Conservation (phyloP, 2,797 vertebrate species). For the Loris lydekkerianus region DNA sequence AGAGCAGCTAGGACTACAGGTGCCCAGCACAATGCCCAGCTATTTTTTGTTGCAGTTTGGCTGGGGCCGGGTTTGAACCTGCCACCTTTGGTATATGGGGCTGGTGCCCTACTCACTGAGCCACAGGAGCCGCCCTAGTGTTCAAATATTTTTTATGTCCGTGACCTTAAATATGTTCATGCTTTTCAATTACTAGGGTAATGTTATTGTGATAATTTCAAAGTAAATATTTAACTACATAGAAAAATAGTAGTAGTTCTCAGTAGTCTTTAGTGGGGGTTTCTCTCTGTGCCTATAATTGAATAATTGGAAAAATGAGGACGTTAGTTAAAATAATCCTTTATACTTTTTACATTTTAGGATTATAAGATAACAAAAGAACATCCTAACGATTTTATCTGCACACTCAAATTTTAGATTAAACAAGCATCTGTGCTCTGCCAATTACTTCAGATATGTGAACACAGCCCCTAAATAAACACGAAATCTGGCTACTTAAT, state of each 20-base stretch:
- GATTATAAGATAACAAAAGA: background rate
- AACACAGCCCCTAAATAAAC: background rate
- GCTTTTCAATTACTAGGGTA: background rate
- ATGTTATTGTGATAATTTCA: background rate
- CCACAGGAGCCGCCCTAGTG: no score
- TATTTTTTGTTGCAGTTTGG: no score
- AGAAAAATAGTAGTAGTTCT: background rate
- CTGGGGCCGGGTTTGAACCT: no score
- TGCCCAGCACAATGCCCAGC: no score
- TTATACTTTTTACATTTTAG: background rate
- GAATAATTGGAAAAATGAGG: background rate
- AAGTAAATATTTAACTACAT: constrained; percentile 9
- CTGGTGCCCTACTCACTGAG: no score
- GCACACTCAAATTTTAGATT: background rate
- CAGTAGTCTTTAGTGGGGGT: background rate
- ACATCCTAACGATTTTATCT: background rate
- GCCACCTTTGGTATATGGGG: no score
- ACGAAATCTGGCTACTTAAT: background rate
- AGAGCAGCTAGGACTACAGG: no score
- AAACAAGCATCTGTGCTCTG: background rate
- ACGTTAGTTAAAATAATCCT: background rate
- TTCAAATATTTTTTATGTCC: background rate
- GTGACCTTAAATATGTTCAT: background rate
- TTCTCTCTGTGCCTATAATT: background rate
- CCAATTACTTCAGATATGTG: background rate